Conservation (phyloP, 1,140 invertebrate species). For the Dreissena polymorpha region DNA sequence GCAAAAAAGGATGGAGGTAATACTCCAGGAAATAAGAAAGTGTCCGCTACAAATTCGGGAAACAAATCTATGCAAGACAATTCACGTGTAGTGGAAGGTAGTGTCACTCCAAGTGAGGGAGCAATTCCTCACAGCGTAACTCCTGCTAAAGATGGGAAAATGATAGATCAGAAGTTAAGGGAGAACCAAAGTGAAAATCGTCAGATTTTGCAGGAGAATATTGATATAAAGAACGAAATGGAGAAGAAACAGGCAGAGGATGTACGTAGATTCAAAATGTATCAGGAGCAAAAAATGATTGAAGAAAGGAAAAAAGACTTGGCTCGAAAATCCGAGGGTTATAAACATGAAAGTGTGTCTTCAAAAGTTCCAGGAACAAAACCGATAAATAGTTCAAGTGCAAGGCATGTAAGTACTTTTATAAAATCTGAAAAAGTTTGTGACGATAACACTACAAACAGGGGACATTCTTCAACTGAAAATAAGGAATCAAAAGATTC, state of each 20-base stretch:
- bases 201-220: constrained; percentile 80
- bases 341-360: constrained; percentile 42
- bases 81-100: constrained; percentile 15
- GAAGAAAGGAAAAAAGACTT: constrained; percentile 55
- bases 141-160: background rate
- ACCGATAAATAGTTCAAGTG: constrained; percentile 37
- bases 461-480: constrained; percentile 26
- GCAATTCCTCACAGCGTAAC: too few species aligned
- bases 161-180: constrained; percentile 63
- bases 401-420: constrained; percentile 12
- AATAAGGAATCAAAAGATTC: constrained; percentile 30
- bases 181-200: constrained; percentile 80
- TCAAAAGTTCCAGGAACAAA: constrained; percentile 51
- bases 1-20: constrained; percentile 20
- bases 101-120: constrained; percentile 15
- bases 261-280: constrained; percentile 49
- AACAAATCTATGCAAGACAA: constrained; percentile 7
- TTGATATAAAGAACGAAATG: constrained; percentile 79
- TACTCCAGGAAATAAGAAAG: constrained; percentile 42
- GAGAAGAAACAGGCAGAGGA: constrained; percentile 61
- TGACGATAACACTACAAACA: constrained; percentile 31
- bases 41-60: constrained; percentile 10
- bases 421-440: background rate
- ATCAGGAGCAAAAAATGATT: constrained; percentile 55
- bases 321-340: constrained; percentile 25